Base-by-base conservation (phyloP, 2,888 invertebrate species). In the Eutolmus rufibarbis region DNA sequence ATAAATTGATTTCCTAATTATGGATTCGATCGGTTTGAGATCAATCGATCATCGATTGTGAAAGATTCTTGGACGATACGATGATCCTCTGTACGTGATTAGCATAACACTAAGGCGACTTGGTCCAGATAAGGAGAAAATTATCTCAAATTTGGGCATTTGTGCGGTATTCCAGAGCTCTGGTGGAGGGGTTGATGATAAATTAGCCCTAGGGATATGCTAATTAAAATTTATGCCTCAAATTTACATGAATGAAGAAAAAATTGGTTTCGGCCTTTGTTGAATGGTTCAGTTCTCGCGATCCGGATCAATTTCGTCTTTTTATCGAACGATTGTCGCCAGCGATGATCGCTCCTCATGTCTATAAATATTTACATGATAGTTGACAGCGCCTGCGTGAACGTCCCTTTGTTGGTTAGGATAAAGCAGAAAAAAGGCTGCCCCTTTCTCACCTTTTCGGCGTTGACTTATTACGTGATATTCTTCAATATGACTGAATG, bases 1-100 rank as follows among this genome's bases (percentile, higher is more conserved):
- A 87, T 81, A 87, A 87, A 87, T 87, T 87, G 87, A 87, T 79
- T 87, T 81, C 74, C 46, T 87, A 81, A 87, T 87, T 87, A 74
- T 86, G 78, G 79, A 87, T 87, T 46, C 74, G 66, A 74, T 74
- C 81, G 79, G 74, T 81, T 81, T 74, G 43, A 43, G 81, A 87
- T 87, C 87, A 81, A 87, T 87, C 87, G 81, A 87, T 87, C 87
- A 87, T 87, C 86, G 57, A 76, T 19, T 34, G 56, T 86, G 56
- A 76, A 85, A 85, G 86, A 74, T 76, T 31, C 76, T 46, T n/a
- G 19, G 19, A 28, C 76, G 57, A 86, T 86, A 5, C 51, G 78
- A 77, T 57, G 77, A 86, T 77, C 77, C 34, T 43, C 77, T 57
- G 46, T 74, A 81, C 81, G 87, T 87, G 87, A 87, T 87, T 87